Percentiles rank a stretch among this genome's conserved stretches.
Conservation (phyloP, 2,797 vertebrate genomes). For the Cichlasoma orientale region DNA sequence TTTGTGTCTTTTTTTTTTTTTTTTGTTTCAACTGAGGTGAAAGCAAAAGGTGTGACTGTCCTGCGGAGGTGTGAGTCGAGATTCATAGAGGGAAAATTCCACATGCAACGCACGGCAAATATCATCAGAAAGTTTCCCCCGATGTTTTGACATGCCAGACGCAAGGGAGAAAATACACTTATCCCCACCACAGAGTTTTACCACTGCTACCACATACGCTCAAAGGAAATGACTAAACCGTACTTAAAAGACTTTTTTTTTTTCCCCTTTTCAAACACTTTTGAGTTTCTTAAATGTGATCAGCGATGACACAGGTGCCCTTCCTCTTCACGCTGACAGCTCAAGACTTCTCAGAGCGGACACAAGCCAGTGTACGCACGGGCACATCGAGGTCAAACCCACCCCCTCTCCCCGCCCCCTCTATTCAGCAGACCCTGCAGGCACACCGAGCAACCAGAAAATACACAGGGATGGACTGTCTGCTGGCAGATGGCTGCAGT, state of each 20-base stretch:
- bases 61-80: neutral
- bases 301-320: neutral
- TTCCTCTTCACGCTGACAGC: conserved; percentile 33
- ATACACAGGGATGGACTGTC: conserved; percentile 16
- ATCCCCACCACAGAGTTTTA: conserved; percentile 31
- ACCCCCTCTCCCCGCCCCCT: neutral
- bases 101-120: neutral
- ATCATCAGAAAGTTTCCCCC: conserved; percentile 19
- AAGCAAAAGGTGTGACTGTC: neutral
- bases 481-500: conserved; percentile 49
- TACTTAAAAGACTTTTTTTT: neutral
- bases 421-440: neutral
- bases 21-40: neutral
- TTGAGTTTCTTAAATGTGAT: neutral
- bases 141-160: conserved; percentile 48
- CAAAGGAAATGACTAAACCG: conserved; percentile 25
- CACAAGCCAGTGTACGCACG: conserved; percentile 17
- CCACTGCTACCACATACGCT: conserved; percentile 15
- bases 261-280: neutral
- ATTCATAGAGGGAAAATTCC: conserved; percentile 29
- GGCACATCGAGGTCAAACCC: neutral
- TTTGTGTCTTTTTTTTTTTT: neutral
- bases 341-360: neutral
- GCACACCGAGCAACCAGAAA: conserved; percentile 11
- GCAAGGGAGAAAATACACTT: conserved; percentile 2